Evolutionary conservation across 2,797 vertebrate species (phyloP).

Genomic region (Pterois miles): DNA sequence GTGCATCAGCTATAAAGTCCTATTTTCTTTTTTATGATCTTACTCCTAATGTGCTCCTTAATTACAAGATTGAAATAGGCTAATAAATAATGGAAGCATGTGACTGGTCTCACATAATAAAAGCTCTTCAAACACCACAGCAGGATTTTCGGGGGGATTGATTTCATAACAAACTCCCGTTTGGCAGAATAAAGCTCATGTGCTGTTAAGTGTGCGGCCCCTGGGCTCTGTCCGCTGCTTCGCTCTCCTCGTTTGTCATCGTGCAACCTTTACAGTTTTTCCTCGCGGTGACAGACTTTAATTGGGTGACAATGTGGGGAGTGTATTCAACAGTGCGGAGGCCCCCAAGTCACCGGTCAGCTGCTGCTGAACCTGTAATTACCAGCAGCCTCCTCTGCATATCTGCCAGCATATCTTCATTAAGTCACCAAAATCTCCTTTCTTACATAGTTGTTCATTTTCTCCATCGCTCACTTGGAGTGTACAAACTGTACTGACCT

Average conservation of each 20-base stretch:
- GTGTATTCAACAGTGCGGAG: background rate
- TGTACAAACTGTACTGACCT: background rate
- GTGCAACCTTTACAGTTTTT: slow-evolving; percentile 2
- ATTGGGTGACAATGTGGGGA: slow-evolving; percentile 38
- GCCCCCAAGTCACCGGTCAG: slow-evolving; percentile 9
- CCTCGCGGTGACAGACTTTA: slow-evolving; percentile 34
- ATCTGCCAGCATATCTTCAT: background rate
- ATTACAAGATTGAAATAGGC: slow-evolving; percentile 28
- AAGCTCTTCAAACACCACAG: background rate
- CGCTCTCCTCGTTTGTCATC: slow-evolving; percentile 27
- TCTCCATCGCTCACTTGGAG: background rate
- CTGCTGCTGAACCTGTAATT: slow-evolving; percentile 8
- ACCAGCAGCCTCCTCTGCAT: background rate
- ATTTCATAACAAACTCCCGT: slow-evolving; percentile 31
- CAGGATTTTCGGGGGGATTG: background rate
- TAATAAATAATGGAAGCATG: slow-evolving; percentile 39
- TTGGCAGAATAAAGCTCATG: background rate
- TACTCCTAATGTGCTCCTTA: slow-evolving; percentile 13
- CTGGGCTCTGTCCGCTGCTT: background rate
- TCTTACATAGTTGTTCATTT: background rate
- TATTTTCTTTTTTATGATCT: slow-evolving; percentile 24
- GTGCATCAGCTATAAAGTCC: background rate
- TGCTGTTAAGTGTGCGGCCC: slow-evolving; percentile 2
- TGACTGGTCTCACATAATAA: slow-evolving; percentile 10
- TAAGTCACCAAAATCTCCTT: background rate